phyloP scores from a whole-genome alignment of 2,113 vertebrate genomes.

The Sceloporus tristichus region DNA sequence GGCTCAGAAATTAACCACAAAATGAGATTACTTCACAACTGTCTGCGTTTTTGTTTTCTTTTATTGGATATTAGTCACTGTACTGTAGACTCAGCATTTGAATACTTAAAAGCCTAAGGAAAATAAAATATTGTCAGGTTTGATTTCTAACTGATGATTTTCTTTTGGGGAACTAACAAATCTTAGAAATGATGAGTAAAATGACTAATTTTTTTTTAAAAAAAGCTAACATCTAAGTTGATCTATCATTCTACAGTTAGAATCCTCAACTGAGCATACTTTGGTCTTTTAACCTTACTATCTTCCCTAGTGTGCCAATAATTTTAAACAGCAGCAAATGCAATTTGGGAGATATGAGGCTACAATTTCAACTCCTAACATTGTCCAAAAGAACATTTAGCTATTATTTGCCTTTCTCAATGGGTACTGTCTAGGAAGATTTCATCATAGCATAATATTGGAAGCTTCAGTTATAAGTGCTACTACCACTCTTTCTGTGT shows the following conservation, averaged over 20 bases:
- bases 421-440: background rate
- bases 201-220: background rate
- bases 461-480: background rate
- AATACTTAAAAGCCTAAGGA: background rate
- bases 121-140: conserved; percentile 27
- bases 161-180: conserved; percentile 33
- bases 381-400: conserved; percentile 21
- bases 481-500: background rate
- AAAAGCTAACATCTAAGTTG: background rate
- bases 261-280: background rate
- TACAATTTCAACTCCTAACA: background rate
- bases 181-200: background rate
- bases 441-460: background rate
- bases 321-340: conserved; percentile 12
- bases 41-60: conserved; percentile 25
- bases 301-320: background rate
- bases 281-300: background rate
- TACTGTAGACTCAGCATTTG: background rate
- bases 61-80: background rate
- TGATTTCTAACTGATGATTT: conserved; percentile 3
- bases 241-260: background rate
- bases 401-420: conserved; percentile 16
- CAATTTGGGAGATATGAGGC: background rate
- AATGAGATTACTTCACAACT: conserved; percentile 11
- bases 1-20: conserved; percentile 36